These are phyloP conservation scores for Alcedo atthis DNA, from an alignment of 2,797 vertebrate species.

Conservation along the genomic window DNA sequence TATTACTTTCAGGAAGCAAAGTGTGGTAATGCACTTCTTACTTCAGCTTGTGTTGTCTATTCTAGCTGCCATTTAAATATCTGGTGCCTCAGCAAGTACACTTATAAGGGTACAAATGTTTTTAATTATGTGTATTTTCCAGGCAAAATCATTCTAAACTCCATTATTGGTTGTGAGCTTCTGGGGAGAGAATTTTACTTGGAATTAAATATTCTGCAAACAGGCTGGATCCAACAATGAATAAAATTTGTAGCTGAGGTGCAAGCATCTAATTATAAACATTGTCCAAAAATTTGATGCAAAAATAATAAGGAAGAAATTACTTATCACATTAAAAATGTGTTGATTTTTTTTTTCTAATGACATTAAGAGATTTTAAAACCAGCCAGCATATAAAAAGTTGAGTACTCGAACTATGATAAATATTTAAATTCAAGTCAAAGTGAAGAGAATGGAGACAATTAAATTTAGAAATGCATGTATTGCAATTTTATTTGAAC, in stretches of 20 bases:
- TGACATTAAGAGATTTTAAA: neutral
- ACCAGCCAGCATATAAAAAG: neutral
- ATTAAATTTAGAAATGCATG: neutral
- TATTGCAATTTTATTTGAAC: constrained; percentile 26
- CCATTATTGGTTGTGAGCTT: neutral
- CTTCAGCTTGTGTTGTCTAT: neutral
- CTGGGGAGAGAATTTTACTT: neutral
- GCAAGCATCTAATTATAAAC: neutral
- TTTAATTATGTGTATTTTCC: neutral
- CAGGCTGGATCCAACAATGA: neutral
- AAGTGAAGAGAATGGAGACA: neutral
- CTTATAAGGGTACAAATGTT: neutral
- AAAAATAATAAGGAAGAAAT: neutral
- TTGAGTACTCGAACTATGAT: neutral
- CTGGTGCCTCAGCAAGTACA: neutral
- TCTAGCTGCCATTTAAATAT: neutral
- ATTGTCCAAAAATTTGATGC: neutral
- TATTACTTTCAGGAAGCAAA: neutral
- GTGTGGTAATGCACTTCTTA: neutral
- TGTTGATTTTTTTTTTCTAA: neutral
- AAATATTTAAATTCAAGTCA: neutral
- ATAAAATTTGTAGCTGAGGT: neutral
- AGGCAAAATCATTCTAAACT: neutral
- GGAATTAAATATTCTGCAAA: neutral
- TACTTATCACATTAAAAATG: neutral